Evolutionary conservation across 2,888 invertebrate species (phyloP), one percentile per base, ranked within the genome.

Genomic region (Hirtodrosophila trivittata): DNA sequence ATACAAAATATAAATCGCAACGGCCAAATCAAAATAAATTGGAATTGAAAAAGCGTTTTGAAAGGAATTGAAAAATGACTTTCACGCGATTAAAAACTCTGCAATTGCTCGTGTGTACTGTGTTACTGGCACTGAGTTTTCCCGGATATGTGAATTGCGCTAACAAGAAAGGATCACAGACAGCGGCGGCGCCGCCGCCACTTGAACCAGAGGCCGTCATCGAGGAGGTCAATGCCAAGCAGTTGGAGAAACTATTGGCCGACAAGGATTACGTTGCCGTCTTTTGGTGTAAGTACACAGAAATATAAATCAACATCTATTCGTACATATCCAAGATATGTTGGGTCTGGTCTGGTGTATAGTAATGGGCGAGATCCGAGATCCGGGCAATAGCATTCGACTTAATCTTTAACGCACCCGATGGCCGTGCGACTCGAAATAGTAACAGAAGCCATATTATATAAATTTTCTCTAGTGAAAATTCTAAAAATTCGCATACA

Each of bases 231-330:
- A 96, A 95, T 92, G 94, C 96, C 91, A 97, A 97, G 92, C 96
- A 97, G 92, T 94, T 97, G 92, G 97, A 97, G 91, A 94, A 95
- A 91, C 93, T 97, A 88, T 94, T 97, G 91, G 94, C 94, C 91
- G 96, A 96, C 87, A 96, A 97, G 94, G 97, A 97, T 92, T 97
- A 95, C 93, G 96, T 97, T 91, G 97, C 97, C 91, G 97, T 97
- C 92, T 97, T 95, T 92, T 97, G 97, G 96, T 97, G 97, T 97
- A 95, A 97, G 97, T 96, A 92, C 28, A 10, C 7, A 14, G 28
- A 32, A 26, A 13, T 5, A 50, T 16, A 3, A 9, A 12, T n/a
- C 9, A 3, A 32, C 14, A 46, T 18, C 9, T 25, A 14, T 21
- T 21, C 13, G 7, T 1, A 28, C 2, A n/a, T 16, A 32, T 14